Percentiles rank a stretch among this genome's conserved stretches.
These are phyloP conservation scores for Eledona agricola DNA, from an alignment of 2,888 invertebrate genomes.

Conservation along the genomic window DNA sequence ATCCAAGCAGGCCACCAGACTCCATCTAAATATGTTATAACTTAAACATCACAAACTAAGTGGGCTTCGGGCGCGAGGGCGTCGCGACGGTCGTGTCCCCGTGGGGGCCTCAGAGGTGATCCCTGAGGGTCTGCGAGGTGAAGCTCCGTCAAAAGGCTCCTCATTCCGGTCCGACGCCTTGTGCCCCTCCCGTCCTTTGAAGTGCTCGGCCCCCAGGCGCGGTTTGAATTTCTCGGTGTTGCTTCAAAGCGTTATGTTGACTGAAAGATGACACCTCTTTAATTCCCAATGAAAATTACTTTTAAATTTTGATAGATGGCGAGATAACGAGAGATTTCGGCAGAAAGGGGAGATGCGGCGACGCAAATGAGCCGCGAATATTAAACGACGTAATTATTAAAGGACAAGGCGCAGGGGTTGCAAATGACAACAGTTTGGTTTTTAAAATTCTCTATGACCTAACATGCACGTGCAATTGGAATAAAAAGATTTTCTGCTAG, in stretches of 20 bases:
- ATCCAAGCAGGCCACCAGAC: slow-evolving; percentile 21
- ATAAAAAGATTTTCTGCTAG: too few species aligned
- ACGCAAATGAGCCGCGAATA: slow-evolving; percentile 24
- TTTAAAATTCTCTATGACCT: too few species aligned
- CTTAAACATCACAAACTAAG: slow-evolving; percentile 56
- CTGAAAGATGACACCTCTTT: slow-evolving; percentile 61
- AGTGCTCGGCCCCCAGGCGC: slow-evolving; percentile 54
- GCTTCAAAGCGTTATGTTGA: slow-evolving; percentile 55
- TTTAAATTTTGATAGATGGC: slow-evolving; percentile 59
- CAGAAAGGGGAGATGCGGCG: slow-evolving; percentile 31
- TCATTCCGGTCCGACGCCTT: slow-evolving; percentile 60
- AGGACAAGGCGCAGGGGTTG: too few species aligned
- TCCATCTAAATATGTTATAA: slow-evolving; percentile 54
- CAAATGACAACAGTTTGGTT: too few species aligned
- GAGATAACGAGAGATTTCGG: slow-evolving; percentile 48
- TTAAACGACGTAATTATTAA: slow-evolving; percentile 23
- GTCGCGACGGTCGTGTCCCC: slow-evolving; percentile 34
- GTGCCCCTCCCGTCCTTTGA: slow-evolving; percentile 54
- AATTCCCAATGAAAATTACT: slow-evolving; percentile 61
- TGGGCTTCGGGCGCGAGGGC: slow-evolving; percentile 35
- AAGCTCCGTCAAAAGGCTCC: slow-evolving; percentile 55
- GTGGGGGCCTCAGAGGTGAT: slow-evolving; percentile 36
- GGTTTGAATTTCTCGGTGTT: slow-evolving; percentile 54
- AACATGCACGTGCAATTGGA: too few species aligned
- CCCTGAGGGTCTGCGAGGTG: slow-evolving; percentile 37